Evolutionary conservation across 1,140 invertebrate species (phyloP).

Genomic region (Megalopta genalis): DNA sequence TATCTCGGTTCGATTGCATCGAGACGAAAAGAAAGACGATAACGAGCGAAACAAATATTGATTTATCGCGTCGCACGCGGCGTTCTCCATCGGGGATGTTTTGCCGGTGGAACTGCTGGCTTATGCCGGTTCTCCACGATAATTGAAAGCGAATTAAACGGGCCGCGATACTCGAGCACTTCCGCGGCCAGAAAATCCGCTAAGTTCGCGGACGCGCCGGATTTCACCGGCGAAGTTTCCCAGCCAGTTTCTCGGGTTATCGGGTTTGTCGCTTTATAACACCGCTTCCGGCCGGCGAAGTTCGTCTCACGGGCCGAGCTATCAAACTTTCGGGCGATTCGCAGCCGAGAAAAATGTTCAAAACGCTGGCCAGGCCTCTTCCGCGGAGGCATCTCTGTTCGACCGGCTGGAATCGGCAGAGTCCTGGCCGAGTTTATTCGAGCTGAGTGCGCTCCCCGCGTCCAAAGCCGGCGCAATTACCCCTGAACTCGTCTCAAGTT

Average conservation of each 20-base stretch:
- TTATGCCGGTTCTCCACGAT: not conserved
- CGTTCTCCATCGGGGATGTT: too few relatives aligned
- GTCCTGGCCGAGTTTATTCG: not conserved
- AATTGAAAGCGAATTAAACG: not conserved
- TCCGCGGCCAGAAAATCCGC: not conserved
- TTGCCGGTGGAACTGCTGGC: too few relatives aligned
- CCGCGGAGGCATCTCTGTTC: not conserved
- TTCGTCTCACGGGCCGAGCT: not conserved
- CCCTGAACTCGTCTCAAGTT: not conserved
- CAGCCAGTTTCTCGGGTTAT: not conserved
- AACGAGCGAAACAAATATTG: not conserved
- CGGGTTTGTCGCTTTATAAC: constrained; percentile 12
- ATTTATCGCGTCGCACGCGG: too few relatives aligned
- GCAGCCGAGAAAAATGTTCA: not conserved
- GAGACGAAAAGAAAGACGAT: too few relatives aligned
- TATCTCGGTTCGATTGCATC: too few relatives aligned
- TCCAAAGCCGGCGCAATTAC: not conserved
- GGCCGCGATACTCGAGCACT: not conserved
- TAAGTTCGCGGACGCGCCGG: not conserved
- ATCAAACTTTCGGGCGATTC: not conserved
- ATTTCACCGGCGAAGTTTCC: not conserved
- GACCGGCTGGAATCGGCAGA: not conserved
- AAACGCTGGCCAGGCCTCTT: not conserved
- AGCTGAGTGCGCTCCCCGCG: not conserved
- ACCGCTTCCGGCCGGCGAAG: not conserved